Base-by-base conservation (phyloP, 1,140 invertebrate species). In the Tribolium castaneum region DNA sequence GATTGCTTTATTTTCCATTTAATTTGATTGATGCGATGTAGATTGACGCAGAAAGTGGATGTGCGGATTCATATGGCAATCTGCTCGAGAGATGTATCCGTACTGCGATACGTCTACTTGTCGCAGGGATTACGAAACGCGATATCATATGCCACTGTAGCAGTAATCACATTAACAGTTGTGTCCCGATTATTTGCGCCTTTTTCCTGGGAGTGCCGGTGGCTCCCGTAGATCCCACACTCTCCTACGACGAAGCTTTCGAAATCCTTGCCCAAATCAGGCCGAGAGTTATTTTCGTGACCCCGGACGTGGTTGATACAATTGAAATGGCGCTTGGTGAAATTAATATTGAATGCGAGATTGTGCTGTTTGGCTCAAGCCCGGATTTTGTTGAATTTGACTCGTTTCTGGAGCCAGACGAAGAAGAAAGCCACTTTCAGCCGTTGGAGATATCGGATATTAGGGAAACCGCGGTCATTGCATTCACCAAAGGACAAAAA, bases 91-190 rank as follows among this genome's bases (percentile, higher is more conserved):
- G 12, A 22, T 50, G 49, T 16, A 34, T 51, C 9, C 35, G 70
- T 0, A 25, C 14, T 14, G 35, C 39, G 7, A 16, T 72, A 10
- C 30, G 49, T 12, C 13, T 72, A 12, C 70, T 51, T 4, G 13
- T 12, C 5, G 7, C 9, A 16, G 70, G 70, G 2, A 34, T 72
- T 10, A 54, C 49, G 9, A 25, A 34, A 50, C 35, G 30, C 3
- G 70, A 72, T 35, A 50, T 51, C 2, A 34, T 72, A 30, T 51
- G 49, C 49, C 19, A n/a, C n/a, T 72, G 70, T 35, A 50, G 39
- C 25, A 12, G 12, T 19, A 54, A 72, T 14, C 16, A 72, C 13
- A 12, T 51, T 5, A 35, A 51, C 51, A 54, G 45, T 6, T 51
- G 16, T 22, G 25, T 72, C 10, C 70, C 70, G 2, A 51, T 54